phyloP scores from a whole-genome alignment of 2,797 vertebrate genomes.

The Siniperca undulata region DNA sequence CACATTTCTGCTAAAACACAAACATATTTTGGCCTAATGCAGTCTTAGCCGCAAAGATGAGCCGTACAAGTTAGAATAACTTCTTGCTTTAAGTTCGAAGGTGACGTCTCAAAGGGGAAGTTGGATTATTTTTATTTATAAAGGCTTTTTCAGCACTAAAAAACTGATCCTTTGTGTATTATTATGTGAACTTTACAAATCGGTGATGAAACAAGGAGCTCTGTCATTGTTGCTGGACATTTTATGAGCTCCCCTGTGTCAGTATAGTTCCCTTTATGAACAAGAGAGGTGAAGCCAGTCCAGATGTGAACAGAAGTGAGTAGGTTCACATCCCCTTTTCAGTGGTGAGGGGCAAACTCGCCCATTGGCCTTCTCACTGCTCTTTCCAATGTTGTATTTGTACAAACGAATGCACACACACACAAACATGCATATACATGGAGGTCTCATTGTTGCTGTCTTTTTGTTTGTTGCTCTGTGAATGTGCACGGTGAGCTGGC shows the following conservation, averaged over 20 bases:
- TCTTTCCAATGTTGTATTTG: constrained; percentile 1
- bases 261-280: constrained; percentile 64
- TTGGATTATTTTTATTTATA: constrained; percentile 48
- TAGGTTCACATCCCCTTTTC: constrained; percentile 81
- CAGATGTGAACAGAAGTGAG: constrained; percentile 75
- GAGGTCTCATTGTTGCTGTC: constrained; percentile 50
- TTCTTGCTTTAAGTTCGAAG: constrained; percentile 31
- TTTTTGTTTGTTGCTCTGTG: constrained; percentile 58
- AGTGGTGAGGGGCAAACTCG: constrained; percentile 60
- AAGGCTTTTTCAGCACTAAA: constrained; percentile 20
- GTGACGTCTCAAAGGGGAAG: constrained; percentile 22
- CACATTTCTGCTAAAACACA: constrained; percentile 29
- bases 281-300: constrained; percentile 43
- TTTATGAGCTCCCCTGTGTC: constrained; percentile 40
- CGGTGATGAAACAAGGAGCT: constrained; percentile 26
- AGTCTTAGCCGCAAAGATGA: constrained; percentile 21
- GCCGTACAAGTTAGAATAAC: constrained; percentile 40
- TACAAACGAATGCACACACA: background rate
- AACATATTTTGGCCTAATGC: constrained; percentile 9
- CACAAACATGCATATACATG: constrained; percentile 33
- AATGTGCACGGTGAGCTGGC: constrained; percentile 47
- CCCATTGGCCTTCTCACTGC: constrained; percentile 18
- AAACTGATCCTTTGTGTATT: constrained; percentile 22
- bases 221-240: constrained; percentile 38
- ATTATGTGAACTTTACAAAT: constrained; percentile 42